phyloP scores from a whole-genome alignment of 2,797 vertebrate genomes.

The Aulostomus chinensis region DNA sequence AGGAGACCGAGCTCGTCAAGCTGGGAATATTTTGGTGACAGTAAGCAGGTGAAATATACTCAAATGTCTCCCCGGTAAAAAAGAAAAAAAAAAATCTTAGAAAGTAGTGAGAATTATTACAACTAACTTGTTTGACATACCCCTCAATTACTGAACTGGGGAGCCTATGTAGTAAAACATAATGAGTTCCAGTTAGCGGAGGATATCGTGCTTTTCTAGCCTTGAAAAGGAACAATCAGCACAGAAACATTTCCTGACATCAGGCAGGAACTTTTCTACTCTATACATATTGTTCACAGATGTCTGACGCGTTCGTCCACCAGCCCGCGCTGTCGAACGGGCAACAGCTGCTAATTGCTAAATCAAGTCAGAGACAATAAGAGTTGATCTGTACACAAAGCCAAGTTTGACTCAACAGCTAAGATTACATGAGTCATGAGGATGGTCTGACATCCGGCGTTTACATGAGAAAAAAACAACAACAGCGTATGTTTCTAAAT shows the following conservation, averaged over 20 bases:
- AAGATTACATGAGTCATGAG: conserved; percentile 42
- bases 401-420: conserved; percentile 33
- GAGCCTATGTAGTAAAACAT: conserved; percentile 21
- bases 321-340: conserved; percentile 36
- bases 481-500: no score
- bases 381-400: conserved; percentile 23
- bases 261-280: conserved; percentile 38
- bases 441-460: conserved; percentile 28
- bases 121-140: conserved; percentile 30
- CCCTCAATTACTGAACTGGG: conserved; percentile 18
- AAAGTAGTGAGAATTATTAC: conserved; percentile 12
- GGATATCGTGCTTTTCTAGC: conserved; percentile 40
- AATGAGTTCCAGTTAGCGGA: conserved; percentile 44
- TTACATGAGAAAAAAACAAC: conserved; percentile 36
- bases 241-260: conserved; percentile 60
- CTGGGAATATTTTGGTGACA: neutral
- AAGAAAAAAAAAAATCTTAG: no score
- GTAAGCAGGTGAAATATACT: conserved; percentile 47
- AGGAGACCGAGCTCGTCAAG: neutral
- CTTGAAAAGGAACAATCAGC: conserved; percentile 44
- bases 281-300: conserved; percentile 70
- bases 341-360: conserved; percentile 65
- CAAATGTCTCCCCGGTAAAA: no score
- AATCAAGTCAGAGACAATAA: conserved; percentile 43
- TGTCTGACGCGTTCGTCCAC: conserved; percentile 55